phyloP scores from a whole-genome alignment of 92 coral and sea anemone genomes.

The Epizoanthus ramosus region DNA sequence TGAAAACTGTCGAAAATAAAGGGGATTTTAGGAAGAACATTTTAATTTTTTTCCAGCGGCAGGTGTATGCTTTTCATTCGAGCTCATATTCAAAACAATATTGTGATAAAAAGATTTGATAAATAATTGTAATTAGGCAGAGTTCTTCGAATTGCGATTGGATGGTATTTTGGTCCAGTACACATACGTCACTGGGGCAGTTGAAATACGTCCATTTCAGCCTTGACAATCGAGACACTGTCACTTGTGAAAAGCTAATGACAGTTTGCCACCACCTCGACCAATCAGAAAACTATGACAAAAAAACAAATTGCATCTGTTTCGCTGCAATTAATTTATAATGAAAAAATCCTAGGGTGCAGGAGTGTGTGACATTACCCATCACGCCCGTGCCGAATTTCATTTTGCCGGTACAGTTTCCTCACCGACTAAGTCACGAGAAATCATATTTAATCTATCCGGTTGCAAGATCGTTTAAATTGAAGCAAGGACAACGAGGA shows the following conservation, averaged over 20 bases:
- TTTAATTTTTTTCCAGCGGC: constrained; percentile 45
- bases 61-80: constrained; percentile 73
- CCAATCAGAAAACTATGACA: constrained; percentile 58
- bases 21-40: constrained; percentile 38
- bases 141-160: constrained; percentile 74
- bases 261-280: constrained; percentile 55
- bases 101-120: constrained; percentile 89
- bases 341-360: constrained; percentile 66
- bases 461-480: background rate
- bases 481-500: background rate
- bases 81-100: constrained; percentile 74
- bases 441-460: background rate
- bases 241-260: constrained; percentile 54
- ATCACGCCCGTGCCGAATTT: constrained; percentile 22
- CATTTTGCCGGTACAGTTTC: background rate
- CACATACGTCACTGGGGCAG: constrained; percentile 53
- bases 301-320: constrained; percentile 76
- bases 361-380: constrained; percentile 28
- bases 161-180: constrained; percentile 66
- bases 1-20: constrained; percentile 4
- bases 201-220: constrained; percentile 60
- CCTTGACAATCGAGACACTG: constrained; percentile 62
- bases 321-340: constrained; percentile 79
- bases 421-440: constrained; percentile 15
- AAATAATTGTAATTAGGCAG: constrained; percentile 87